Evolutionary conservation across 1,140 invertebrate genomes (phyloP).

Genomic region (Neodiprion lecontei): DNA sequence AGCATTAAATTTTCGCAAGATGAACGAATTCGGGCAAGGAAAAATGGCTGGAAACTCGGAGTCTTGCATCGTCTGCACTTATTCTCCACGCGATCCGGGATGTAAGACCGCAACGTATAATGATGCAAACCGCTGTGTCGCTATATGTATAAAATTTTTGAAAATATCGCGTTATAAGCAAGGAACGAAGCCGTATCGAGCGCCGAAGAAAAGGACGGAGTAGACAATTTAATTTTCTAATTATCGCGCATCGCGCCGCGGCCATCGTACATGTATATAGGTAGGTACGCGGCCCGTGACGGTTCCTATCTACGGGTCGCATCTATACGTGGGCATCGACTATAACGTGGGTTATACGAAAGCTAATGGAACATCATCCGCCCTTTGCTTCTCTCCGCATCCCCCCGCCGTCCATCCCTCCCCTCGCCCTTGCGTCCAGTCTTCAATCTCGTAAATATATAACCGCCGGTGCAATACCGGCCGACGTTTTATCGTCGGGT

Average conservation of each 20-base stretch:
- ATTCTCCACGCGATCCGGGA: background rate
- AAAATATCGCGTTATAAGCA: no score
- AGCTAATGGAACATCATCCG: slow-evolving; percentile 50
- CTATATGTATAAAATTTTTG: no score
- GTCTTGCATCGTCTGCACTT: background rate
- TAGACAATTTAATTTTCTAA: slow-evolving; percentile 62
- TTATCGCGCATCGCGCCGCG: slow-evolving; percentile 43
- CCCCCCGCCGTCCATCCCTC: background rate
- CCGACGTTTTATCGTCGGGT: background rate
- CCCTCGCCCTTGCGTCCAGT: background rate
- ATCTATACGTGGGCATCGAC: slow-evolving; percentile 37
- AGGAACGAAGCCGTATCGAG: background rate
- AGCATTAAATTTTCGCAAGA: no score
- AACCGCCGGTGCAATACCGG: background rate
- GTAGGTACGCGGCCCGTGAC: slow-evolving; percentile 20
- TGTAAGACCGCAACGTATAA: background rate
- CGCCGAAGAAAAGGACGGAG: slow-evolving; percentile 11
- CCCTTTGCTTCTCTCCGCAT: background rate
- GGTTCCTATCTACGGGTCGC: slow-evolving; percentile 52
- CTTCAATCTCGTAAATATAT: background rate
- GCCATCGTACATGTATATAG: background rate
- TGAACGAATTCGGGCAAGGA: no score
- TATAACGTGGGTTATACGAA: slow-evolving; percentile 41
- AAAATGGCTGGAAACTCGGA: no score
- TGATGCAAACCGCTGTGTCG: background rate